Evolutionary conservation across 2,113 vertebrate genomes (phyloP).

Genomic region (Laterallus jamaicensis): DNA sequence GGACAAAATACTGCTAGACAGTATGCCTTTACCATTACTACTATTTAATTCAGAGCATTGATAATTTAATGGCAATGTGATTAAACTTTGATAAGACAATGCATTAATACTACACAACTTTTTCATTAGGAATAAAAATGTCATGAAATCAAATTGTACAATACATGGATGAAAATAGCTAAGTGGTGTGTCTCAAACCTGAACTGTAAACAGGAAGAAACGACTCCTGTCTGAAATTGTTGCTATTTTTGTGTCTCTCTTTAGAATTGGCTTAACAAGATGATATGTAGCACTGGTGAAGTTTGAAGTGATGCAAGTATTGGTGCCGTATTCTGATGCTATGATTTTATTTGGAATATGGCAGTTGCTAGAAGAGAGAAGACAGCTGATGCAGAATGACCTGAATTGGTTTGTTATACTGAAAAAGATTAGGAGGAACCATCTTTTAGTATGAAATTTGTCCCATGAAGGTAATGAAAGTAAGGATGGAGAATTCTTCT

Average conservation of each 20-base stretch:
- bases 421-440: background rate
- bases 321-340: too few relatives aligned
- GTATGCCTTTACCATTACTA: background rate
- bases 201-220: background rate
- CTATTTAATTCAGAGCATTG: background rate
- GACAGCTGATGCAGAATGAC: background rate
- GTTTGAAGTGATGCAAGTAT: background rate
- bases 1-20: background rate
- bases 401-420: background rate
- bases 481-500: background rate
- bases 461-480: background rate
- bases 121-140: background rate
- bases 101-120: background rate
- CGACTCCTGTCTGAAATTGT: background rate
- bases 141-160: background rate
- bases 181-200: background rate
- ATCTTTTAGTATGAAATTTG: background rate
- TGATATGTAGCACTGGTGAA: background rate
- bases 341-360: background rate
- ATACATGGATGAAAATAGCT: background rate
- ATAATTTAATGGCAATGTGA: background rate
- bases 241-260: background rate
- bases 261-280: background rate
- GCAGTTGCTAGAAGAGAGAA: background rate
- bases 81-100: background rate